Evolutionary conservation across 2,888 invertebrate genomes (phyloP).

Genomic region (Siphlonurus alternatus): DNA sequence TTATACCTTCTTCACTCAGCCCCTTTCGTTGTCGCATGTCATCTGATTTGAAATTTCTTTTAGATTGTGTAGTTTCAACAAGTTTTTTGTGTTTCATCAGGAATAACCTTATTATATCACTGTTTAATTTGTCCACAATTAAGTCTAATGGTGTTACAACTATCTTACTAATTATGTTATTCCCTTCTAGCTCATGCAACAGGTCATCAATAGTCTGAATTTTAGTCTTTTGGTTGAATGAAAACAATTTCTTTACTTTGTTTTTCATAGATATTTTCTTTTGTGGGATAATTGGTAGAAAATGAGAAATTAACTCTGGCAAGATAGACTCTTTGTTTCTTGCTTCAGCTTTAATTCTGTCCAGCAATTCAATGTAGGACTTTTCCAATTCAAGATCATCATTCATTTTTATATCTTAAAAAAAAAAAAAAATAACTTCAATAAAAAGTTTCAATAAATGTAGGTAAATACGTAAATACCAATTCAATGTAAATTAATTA

Average conservation of each 20-base stretch:
- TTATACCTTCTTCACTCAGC: too few species aligned
- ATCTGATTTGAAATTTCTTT: too few species aligned
- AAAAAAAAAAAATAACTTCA: too few species aligned
- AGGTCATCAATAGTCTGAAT: neutral
- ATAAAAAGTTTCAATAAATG: too few species aligned
- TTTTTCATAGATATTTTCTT: neutral
- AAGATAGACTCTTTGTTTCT: neutral
- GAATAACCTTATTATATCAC: neutral
- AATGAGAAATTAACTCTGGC: neutral
- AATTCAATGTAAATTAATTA: too few species aligned
- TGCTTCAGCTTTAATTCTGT: neutral
- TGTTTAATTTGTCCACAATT: neutral
- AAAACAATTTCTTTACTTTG: neutral
- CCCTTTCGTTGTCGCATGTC: too few species aligned
- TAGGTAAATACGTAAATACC: too few species aligned
- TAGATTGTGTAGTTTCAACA: too few species aligned
- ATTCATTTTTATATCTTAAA: neutral
- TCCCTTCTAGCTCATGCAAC: neutral
- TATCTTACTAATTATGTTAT: neutral
- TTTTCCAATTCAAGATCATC: neutral
- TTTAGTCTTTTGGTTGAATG: neutral
- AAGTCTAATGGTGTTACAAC: neutral
- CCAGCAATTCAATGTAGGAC: neutral
- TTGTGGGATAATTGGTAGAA: neutral
- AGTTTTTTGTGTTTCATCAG: neutral